Percentiles rank a stretch among this genome's conserved stretches.
These are phyloP conservation scores for Zootoca vivipara DNA, from an alignment of 2,113 vertebrate species.

Conservation along the genomic window DNA sequence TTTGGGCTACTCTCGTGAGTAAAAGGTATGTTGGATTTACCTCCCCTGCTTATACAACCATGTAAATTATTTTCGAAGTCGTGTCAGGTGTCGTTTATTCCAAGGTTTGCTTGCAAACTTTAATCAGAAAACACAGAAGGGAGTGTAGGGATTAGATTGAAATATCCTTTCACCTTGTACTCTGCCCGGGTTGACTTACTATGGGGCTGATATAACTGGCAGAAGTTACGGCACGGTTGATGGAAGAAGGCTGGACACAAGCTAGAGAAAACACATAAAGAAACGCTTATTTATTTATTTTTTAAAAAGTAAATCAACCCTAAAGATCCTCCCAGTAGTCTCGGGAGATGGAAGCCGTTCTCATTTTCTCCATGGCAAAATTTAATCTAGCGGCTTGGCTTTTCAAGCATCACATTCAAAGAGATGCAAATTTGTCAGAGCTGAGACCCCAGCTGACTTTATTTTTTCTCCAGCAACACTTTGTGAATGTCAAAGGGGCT, in stretches of 20 bases:
- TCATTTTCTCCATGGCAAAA: slow-evolving; percentile 90
- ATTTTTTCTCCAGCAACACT: slow-evolving; percentile 67
- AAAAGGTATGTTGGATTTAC: slow-evolving; percentile 49
- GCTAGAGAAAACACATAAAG: slow-evolving; percentile 80
- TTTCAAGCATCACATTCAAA: slow-evolving; percentile 89
- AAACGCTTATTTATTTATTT: slow-evolving; percentile 72
- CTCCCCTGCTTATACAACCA: slow-evolving; percentile 65
- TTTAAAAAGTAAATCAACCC: slow-evolving; percentile 87
- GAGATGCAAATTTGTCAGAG: slow-evolving; percentile 86
- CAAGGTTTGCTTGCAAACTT: slow-evolving; percentile 82
- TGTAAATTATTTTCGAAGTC: slow-evolving; percentile 79
- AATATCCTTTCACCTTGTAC: slow-evolving; percentile 80
- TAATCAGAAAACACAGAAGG: slow-evolving; percentile 84
- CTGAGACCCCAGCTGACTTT: slow-evolving; percentile 87
- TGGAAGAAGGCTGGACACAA: slow-evolving; percentile 75
- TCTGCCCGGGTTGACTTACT: slow-evolving; percentile 71
- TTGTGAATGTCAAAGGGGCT: slow-evolving; percentile 90
- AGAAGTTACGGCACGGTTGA: slow-evolving; percentile 75
- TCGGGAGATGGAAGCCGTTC: slow-evolving; percentile 81
- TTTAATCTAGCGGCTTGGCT: slow-evolving; percentile 86
- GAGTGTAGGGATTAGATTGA: slow-evolving; percentile 71
- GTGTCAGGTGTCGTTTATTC: slow-evolving; percentile 79
- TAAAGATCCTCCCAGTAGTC: slow-evolving; percentile 87
- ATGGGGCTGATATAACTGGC: slow-evolving; percentile 65
- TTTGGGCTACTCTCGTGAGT: not conserved